Percentiles rank a stretch among this genome's conserved stretches.
phyloP scores from a whole-genome alignment of 2,888 invertebrate species.

The Tipula helvola region DNA sequence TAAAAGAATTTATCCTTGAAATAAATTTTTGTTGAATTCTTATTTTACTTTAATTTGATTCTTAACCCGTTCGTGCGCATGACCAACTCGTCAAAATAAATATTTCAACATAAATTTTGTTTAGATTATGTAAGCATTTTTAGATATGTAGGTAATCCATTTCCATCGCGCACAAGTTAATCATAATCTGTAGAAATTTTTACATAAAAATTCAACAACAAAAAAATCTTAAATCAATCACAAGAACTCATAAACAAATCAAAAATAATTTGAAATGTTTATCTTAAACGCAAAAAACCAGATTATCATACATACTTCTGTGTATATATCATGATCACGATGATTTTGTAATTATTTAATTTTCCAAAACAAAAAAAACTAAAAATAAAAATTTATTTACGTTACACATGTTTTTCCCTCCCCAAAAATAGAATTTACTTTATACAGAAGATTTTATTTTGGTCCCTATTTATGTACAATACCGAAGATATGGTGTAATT shows the following conservation, averaged over 20 bases:
- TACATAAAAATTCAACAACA: neutral
- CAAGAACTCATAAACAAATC: neutral
- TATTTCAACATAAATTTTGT: neutral
- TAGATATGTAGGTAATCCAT: neutral
- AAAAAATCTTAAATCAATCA: neutral
- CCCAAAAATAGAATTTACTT: neutral
- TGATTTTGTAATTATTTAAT: neutral
- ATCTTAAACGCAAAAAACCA: neutral
- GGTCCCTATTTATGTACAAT: neutral
- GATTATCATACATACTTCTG: neutral
- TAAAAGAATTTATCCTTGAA: neutral
- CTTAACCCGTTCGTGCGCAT: neutral
- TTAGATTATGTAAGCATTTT: neutral
- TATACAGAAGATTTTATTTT: neutral
- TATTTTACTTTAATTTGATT: neutral
- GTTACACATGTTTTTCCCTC: neutral
- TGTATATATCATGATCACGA: neutral
- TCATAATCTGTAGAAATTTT: neutral
- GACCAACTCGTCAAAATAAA: neutral
- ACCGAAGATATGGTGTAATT: neutral
- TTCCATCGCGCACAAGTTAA: neutral
- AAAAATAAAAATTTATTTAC: neutral
- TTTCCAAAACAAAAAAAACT: neutral
- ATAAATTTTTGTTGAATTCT: neutral
- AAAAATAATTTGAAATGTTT: neutral